Percentiles rank a stretch among this genome's conserved stretches.
Evolutionary conservation across 2,888 invertebrate genomes (phyloP).

Genomic region (Campoplex capitator): DNA sequence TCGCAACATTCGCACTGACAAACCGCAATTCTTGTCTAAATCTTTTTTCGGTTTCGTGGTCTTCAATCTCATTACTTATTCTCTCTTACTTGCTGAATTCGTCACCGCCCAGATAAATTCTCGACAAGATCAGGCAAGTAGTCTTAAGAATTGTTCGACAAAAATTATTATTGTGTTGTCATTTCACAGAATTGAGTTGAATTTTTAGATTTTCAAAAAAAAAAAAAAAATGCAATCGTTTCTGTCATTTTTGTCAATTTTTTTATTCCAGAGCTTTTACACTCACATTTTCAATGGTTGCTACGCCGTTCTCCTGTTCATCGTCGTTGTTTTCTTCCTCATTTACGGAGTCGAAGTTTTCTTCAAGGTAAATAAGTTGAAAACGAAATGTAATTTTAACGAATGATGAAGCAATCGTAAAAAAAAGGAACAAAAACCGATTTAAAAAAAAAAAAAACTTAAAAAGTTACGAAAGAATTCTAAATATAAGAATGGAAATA

Average conservation of each 20-base stretch:
- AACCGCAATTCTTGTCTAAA: conserved; percentile 95
- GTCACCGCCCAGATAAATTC: conserved; percentile 85
- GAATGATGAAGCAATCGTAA: neutral
- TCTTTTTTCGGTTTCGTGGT: conserved; percentile 95
- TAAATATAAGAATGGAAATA: no score
- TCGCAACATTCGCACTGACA: conserved; percentile 94
- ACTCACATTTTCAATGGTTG: conserved; percentile 96
- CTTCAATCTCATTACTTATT: conserved; percentile 95
- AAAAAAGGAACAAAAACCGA: no score
- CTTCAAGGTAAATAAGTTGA: conserved; percentile 90
- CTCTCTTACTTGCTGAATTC: conserved; percentile 92
- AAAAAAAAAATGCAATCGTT: no score
- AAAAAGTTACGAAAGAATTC: no score
- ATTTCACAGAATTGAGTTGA: neutral
- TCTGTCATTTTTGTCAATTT: neutral
- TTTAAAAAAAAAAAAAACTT: no score
- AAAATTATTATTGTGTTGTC: neutral
- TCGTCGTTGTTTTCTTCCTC: conserved; percentile 96
- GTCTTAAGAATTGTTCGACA: neutral
- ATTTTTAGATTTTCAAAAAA: neutral
- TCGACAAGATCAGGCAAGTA: conserved; percentile 78
- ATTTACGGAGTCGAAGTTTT: conserved; percentile 98
- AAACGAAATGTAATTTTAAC: neutral
- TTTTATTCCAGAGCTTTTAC: conserved; percentile 88
- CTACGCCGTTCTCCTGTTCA: conserved; percentile 95